Base-by-base conservation (phyloP, 2,797 vertebrate species). In the Novumbra hubbsi region DNA sequence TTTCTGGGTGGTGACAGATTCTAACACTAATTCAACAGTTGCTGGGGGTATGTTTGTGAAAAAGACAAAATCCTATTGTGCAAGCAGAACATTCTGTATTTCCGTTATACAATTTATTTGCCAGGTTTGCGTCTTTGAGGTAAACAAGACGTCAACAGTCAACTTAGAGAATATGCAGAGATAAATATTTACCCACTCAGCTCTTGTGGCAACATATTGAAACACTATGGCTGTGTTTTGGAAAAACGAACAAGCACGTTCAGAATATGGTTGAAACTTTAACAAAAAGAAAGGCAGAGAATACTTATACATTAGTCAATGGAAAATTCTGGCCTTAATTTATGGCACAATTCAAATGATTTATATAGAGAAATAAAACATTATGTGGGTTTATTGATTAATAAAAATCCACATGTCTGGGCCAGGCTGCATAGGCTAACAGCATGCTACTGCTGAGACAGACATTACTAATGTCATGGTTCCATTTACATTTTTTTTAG, bases 1-100 rank as follows among this genome's bases (percentile, higher is more conserved):
- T 66, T 57, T n/a, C 28, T 50, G 65, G 41, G 41, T 52, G 15
- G 34, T 49, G 82, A 87, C 69, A 86, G 84, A 64, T 81, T 75
- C 77, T 49, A 15, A 49, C 30, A 14, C 50, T n/a, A 14, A 60
- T 60, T 24, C 14, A 60, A n/a, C 52, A 74, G 65, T 19, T 52
- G 66, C 14, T 45, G 21, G 27, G 71, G 69, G 66, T 8, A 32
- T 55, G 34, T 4, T 19, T 27, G 16, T 50, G 28, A 49, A 63
- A 41, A 1, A 19, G 27, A 21, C 21, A 27, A 57, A 68, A 28
- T 41, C 21, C 52, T 67, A 49, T 68, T 21, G 8, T 55, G 65
- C 21, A 27, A 68, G 65, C 30, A 30, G 11, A 3, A 68, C 21
- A 60, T 7, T 7, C 16, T 16, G 14, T 66, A n/a, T 50, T 73